Evolutionary conservation across 2,888 invertebrate genomes (phyloP).

Genomic region (Cheilosia soror): DNA sequence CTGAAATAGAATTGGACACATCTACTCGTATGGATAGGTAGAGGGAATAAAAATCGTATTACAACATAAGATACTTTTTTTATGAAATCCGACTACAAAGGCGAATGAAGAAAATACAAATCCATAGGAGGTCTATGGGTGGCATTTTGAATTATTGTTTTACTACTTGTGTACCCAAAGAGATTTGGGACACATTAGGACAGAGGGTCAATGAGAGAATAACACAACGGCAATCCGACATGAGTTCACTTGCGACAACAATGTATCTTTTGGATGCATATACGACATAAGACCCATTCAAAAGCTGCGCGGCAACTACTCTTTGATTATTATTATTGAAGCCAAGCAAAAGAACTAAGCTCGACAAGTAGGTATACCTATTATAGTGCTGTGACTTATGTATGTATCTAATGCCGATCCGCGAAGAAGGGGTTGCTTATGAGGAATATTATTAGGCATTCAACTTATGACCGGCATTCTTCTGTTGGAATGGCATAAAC

Average conservation of each 20-base stretch:
- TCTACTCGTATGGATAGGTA: not conserved
- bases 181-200: constrained; percentile 41
- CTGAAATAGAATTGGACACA: constrained; percentile 9
- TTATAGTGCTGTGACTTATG: not conserved
- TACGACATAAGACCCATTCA: constrained; percentile 30
- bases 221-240: constrained; percentile 33
- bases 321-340: constrained; percentile 19
- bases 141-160: constrained; percentile 60
- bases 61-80: not conserved
- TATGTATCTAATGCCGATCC: not conserved
- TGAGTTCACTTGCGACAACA: constrained; percentile 42
- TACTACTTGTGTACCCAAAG: constrained; percentile 12
- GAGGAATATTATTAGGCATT: constrained; percentile 27
- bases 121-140: constrained; percentile 53
- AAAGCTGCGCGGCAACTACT: not conserved
- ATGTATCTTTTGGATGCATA: constrained; percentile 40
- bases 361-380: not conserved
- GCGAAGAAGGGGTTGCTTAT: not conserved
- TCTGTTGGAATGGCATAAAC: constrained; percentile 20
- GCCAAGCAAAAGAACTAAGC: constrained; percentile 37
- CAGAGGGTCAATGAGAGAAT: not conserved
- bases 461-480: constrained; percentile 31
- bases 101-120: not conserved
- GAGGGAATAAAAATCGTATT: constrained; percentile 32
- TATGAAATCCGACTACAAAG: not conserved